Base-by-base conservation (phyloP, 2,797 vertebrate genomes). In the Enteromius treurensis region DNA sequence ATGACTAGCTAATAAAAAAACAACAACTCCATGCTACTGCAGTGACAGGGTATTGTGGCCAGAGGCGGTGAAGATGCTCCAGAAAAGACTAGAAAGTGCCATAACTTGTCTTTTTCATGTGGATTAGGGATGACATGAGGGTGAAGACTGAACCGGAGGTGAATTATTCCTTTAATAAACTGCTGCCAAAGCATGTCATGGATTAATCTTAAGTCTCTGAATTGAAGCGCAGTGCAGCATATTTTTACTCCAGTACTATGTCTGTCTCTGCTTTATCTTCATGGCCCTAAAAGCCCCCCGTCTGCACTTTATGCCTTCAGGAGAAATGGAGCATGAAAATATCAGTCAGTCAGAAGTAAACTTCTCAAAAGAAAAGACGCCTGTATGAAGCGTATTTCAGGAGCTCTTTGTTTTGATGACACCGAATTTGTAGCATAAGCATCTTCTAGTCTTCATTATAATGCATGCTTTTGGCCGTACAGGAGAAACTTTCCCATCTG, bases 321-420 rank as follows among this genome's bases (percentile, higher is more conserved):
- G 83, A 85, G 86, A 87, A 82, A 77, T 83, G 71, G 80, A 71
- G 71, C 84, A 87, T 87, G 83, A 87, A 83, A 83, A 80, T 53
- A 73, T 60, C 51, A 81, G 79, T 81, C 82, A 82, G 82, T 84
- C 82, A 84, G 77, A 80, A 86, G 81, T 82, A 86, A 86, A 86
- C 70, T 77, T 77, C 42, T 76, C 64, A 64, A 79, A 80, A 84
- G 75, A 83, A 26, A 79, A 65, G 47, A 67, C 5, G 75, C 6
- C 40, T 58, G 45, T 23, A 34, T 34, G 74, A 53, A 19, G 26
- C 40, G 14, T 49, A 60, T 80, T 34, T 74, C 58, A 26, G 58
- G 9, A 37, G n/a, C 0, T 45, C 21, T 65, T 65, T 74, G 53
- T 40, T 82, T 67, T 29, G 32, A 40, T 67, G 80, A 51, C 70